Base-by-base conservation (phyloP, 2,888 invertebrate genomes). In the Abscondita cerata region DNA sequence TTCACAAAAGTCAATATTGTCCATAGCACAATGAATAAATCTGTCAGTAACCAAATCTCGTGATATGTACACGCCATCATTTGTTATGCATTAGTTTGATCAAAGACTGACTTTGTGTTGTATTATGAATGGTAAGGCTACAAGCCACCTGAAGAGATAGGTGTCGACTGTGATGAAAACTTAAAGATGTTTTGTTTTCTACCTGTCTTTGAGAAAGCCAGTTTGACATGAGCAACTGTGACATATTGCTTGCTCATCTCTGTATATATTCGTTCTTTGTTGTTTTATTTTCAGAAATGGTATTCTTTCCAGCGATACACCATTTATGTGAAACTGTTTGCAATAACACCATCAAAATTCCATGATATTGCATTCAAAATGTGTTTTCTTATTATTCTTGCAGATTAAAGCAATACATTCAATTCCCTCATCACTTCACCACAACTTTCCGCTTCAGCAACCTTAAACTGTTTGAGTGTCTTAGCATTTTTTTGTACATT, bases 21-120 rank as follows among this genome's bases (percentile, higher is more conserved):
- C 50, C 50, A 25, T 25, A 50, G 31, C 50, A 50, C 50, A 50
- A 50, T 50, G 50, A n/a, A 50, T 18, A 50, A 50, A 50, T 15
- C 50, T 20, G 31, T 50, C 19, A 25, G 13, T 13, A 12, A 50
- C 50, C 20, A 50, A 25, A 15, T 25, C 13, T 50, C 25, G 25
- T 50, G 13, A 15, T 12, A 20, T 20, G 25, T 50, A 20, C 13
- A 50, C 50, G 20, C 50, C 50, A 50, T 20, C 31, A 50, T 50
- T 50, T 4, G 12, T 31, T 20, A 50, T 50, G 31, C 50, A 50
- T 31, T n/a, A 50, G 50, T 13, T 50, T 50, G 12, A 50, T 31
- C 25, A 50, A 31, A 12, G 31, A 50, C 19, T 50, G 31, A 25
- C 50, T 50, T 12, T 31, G 31, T 20, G 50, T 20, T 50, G 50